A percentile compares a stretch with the other conserved stretches of the same genome.
These are phyloP conservation scores for Coecobrya sp. DNA, from an alignment of 2,888 invertebrate genomes.

Conservation along the genomic window DNA sequence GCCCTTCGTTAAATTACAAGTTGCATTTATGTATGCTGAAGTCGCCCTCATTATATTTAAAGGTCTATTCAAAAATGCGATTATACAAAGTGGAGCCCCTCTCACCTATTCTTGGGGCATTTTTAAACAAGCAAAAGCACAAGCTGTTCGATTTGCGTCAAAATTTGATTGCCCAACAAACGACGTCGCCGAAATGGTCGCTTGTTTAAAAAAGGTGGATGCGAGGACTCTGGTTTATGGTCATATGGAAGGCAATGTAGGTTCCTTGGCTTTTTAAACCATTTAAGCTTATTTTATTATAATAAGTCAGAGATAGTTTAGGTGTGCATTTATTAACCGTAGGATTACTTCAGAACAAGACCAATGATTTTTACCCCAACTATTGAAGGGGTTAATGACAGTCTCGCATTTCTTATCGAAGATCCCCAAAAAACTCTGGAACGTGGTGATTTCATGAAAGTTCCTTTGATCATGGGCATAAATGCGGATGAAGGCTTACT, in stretches of 20 bases:
- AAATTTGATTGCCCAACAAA: conserved; percentile 80
- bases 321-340: not conserved
- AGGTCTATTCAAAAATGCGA: conserved; percentile 79
- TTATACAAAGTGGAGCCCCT: conserved; percentile 79
- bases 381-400: conserved; percentile 77
- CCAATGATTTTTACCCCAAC: conserved; percentile 80
- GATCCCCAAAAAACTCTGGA: conserved; percentile 77
- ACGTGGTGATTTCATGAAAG: conserved; percentile 71
- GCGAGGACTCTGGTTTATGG: conserved; percentile 72
- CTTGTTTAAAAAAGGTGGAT: conserved; percentile 81
- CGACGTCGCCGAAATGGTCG: conserved; percentile 66
- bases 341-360: conserved; percentile 75
- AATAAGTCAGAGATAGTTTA: not conserved
- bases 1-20: not conserved
- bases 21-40: not conserved
- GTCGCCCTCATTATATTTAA: not conserved
- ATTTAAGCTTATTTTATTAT: too few species aligned
- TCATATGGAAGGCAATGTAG: conserved; percentile 79
- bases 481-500: conserved; percentile 82
- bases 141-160: conserved; percentile 78
- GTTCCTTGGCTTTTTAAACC: not conserved
- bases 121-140: conserved; percentile 66
- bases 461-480: conserved; percentile 83
- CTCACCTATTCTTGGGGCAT: conserved; percentile 76
- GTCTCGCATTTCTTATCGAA: conserved; percentile 72